phyloP scores from a whole-genome alignment of 2,888 invertebrate species.

The Liodrosophila aerea region DNA sequence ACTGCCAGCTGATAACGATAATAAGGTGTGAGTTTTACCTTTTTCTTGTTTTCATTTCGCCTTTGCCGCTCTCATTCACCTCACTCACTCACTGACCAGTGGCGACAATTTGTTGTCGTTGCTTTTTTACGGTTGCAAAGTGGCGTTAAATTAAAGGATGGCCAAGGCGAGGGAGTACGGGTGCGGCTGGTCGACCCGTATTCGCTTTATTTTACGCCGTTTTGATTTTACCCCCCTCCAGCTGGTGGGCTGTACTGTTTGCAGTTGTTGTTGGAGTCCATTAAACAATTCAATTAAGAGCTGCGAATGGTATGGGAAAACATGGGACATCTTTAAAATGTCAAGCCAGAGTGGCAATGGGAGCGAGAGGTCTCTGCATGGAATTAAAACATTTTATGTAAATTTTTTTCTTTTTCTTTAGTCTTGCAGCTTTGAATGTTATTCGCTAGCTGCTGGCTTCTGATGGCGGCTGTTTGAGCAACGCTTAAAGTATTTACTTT shows the following conservation, averaged over 20 bases:
- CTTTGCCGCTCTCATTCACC: background rate
- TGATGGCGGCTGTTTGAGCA: constrained; percentile 47
- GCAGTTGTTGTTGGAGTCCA: constrained; percentile 63
- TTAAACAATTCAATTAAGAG: constrained; percentile 77
- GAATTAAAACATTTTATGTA: constrained; percentile 74
- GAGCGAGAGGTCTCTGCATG: constrained; percentile 4
- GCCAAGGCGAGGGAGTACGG: background rate
- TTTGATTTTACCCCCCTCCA: constrained; percentile 56
- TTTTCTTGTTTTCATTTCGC: constrained; percentile 7
- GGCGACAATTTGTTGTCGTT: constrained; percentile 65
- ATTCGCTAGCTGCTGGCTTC: constrained; percentile 34
- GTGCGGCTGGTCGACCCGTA: constrained; percentile 55
- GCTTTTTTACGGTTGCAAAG: constrained; percentile 62
- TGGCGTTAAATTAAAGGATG: constrained; percentile 71
- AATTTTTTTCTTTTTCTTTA: constrained; percentile 38
- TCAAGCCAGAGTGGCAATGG: constrained; percentile 29
- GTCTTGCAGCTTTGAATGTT: constrained; percentile 26
- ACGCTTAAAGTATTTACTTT: constrained; percentile 72
- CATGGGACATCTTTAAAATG: constrained; percentile 63
- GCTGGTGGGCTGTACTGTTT: constrained; percentile 11
- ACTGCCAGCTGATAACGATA: constrained; percentile 50
- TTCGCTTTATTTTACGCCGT: constrained; percentile 68
- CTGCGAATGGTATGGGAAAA: constrained; percentile 16
- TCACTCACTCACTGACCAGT: constrained; percentile 39
- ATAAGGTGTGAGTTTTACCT: constrained; percentile 60